Conservation (phyloP, 2,113 vertebrate genomes). For the Vulpes lagopus region DNA sequence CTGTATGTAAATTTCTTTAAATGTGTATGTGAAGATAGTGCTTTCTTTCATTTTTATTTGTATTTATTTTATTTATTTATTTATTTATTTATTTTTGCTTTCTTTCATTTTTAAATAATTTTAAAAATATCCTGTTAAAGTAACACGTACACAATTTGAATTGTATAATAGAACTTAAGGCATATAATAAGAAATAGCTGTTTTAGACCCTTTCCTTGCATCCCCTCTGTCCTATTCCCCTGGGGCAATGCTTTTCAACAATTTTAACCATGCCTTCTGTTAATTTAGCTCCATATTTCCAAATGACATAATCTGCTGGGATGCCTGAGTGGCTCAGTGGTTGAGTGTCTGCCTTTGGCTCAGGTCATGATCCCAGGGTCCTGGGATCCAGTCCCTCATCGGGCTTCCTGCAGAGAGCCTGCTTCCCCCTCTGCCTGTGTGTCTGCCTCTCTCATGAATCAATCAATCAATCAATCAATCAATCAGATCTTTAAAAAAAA, state of each 20-base stretch:
- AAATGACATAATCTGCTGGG: neutral
- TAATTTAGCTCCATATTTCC: neutral
- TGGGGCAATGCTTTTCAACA: neutral
- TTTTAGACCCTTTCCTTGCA: neutral
- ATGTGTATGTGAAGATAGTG: neutral
- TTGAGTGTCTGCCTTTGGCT: too few relatives aligned
- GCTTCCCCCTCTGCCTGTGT: too few relatives aligned
- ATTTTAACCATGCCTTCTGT: neutral
- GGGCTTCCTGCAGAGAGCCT: too few relatives aligned
- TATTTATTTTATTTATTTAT: neutral
- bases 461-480: too few relatives aligned
- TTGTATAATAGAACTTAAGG: neutral
- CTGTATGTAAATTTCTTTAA: neutral
- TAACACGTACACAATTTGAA: neutral
- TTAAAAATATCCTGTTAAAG: neutral
- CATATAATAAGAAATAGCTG: neutral
- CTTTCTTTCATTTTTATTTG: neutral
- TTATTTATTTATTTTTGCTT: too few relatives aligned
- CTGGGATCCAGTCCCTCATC: too few relatives aligned
- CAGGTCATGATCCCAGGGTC: too few relatives aligned
- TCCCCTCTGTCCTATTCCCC: neutral
- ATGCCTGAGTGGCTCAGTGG: too few relatives aligned
- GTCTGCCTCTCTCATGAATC: too few relatives aligned
- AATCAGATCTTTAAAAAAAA: too few relatives aligned
- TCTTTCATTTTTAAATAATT: neutral